phyloP scores from a whole-genome alignment of 2,113 vertebrate genomes.

The Ailurus styani region DNA sequence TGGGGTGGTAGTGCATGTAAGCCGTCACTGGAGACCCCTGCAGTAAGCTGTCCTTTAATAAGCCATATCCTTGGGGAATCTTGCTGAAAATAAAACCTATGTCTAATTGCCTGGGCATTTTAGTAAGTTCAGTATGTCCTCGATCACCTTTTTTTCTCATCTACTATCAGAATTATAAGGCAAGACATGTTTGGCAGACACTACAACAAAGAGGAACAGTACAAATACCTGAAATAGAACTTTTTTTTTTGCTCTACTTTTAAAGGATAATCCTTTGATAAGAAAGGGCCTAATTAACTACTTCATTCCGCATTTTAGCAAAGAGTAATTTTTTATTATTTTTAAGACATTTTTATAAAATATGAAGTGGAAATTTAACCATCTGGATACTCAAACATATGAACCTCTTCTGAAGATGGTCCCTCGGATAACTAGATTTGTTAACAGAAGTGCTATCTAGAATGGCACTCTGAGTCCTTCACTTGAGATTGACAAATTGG shows the following conservation, averaged over 20 bases:
- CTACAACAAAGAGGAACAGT: neutral
- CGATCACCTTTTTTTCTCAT: neutral
- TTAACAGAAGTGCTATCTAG: neutral
- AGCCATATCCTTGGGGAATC: neutral
- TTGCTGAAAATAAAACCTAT: neutral
- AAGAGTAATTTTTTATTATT: slow-evolving; percentile 12
- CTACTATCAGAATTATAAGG: neutral
- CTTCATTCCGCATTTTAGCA: neutral
- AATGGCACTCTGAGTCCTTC: neutral
- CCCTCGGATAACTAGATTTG: neutral
- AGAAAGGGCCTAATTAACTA: neutral
- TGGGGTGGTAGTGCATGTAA: neutral
- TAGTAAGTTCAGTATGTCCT: neutral
- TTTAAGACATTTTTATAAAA: neutral
- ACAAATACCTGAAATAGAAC: neutral
- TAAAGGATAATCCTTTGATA: slow-evolving; percentile 6
- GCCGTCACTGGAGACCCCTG: neutral
- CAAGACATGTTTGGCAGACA: neutral
- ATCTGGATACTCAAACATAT: neutral
- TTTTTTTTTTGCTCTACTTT: slow-evolving; percentile 41
- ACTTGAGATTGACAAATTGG: neutral
- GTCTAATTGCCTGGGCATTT: neutral
- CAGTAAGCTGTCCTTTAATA: slow-evolving; percentile 6
- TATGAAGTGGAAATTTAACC: slow-evolving; percentile 15
- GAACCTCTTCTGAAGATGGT: neutral